Percentiles rank a stretch among this genome's conserved stretches.
phyloP scores from a whole-genome alignment of 2,888 invertebrate species.

The Drosophila fulvimacula region DNA sequence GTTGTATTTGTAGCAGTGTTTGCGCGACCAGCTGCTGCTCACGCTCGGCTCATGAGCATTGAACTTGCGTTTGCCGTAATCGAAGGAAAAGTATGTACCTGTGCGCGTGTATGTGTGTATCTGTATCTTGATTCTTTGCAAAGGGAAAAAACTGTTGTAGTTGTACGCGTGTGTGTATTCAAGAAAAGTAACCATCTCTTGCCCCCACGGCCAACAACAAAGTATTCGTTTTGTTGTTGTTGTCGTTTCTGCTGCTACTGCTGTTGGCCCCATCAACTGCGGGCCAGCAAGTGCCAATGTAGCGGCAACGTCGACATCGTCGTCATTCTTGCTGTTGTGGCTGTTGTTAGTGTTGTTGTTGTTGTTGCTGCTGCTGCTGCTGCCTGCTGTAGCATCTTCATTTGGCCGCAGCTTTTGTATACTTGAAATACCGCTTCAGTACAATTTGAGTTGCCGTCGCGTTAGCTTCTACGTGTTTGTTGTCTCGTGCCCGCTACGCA shows the following conservation, averaged over 20 bases:
- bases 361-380: constrained; percentile 24
- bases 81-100: constrained; percentile 67
- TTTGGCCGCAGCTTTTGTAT: constrained; percentile 70
- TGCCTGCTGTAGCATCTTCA: constrained; percentile 61
- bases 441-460: constrained; percentile 66
- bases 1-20: constrained; percentile 35
- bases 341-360: constrained; percentile 1
- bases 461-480: constrained; percentile 54
- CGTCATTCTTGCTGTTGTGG: constrained; percentile 21
- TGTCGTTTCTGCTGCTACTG: constrained; percentile 24
- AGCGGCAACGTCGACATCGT: constrained; percentile 36
- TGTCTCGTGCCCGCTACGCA: constrained; percentile 27
- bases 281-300: constrained; percentile 63
- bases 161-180: constrained; percentile 67
- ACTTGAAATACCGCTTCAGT: constrained; percentile 81
- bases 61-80: constrained; percentile 51
- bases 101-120: constrained; percentile 37
- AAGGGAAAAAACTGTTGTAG: constrained; percentile 62
- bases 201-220: constrained; percentile 15
- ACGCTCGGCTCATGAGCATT: constrained; percentile 41
- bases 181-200: constrained; percentile 72
- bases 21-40: constrained; percentile 34
- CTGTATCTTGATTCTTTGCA: constrained; percentile 52
- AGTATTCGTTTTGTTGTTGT: constrained; percentile 12
- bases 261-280: constrained; percentile 48